Evolutionary conservation across 1,140 invertebrate species (phyloP).

Genomic region (Drosophila seguyi): DNA sequence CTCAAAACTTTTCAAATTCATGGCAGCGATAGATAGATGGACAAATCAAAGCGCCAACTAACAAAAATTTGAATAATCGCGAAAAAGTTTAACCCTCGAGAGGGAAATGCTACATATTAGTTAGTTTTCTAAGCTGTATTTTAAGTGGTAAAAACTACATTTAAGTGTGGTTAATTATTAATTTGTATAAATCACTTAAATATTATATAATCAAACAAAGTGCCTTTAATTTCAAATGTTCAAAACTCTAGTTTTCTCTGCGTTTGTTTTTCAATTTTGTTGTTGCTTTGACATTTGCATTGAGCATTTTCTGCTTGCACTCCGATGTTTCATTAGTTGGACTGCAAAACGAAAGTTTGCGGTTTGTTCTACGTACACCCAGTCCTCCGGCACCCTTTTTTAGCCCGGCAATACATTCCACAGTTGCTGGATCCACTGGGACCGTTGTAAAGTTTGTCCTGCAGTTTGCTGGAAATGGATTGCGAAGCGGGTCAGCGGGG

Average conservation of each 20-base stretch:
- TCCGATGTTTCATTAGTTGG: constrained; percentile 60
- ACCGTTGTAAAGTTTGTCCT: constrained; percentile 55
- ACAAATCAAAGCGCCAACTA: constrained; percentile 53
- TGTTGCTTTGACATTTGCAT: constrained; percentile 46
- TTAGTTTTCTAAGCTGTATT: constrained; percentile 10
- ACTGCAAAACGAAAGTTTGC: constrained; percentile 47
- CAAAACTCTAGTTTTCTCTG: not conserved
- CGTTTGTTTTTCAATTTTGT: not conserved
- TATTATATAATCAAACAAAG: not conserved
- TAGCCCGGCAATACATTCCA: constrained; percentile 32
- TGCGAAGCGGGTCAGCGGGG: constrained; percentile 25
- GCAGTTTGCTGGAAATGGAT: constrained; percentile 44
- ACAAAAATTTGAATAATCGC: constrained; percentile 36
- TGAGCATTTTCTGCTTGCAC: constrained; percentile 10
- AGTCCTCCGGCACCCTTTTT: constrained; percentile 6
- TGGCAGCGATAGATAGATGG: constrained; percentile 18
- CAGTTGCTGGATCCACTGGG: constrained; percentile 31
- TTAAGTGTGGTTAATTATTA: too few relatives aligned
- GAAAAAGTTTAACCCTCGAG: constrained; percentile 8
- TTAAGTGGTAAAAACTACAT: not conserved
- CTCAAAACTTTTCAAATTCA: constrained; percentile 67
- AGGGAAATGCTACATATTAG: constrained; percentile 25
- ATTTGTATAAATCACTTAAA: not conserved
- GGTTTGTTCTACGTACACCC: constrained; percentile 37
- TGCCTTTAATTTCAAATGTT: not conserved